These are phyloP conservation scores for Acromyrmex echinatior DNA, from an alignment of 1,140 invertebrate species.

Conservation along the genomic window DNA sequence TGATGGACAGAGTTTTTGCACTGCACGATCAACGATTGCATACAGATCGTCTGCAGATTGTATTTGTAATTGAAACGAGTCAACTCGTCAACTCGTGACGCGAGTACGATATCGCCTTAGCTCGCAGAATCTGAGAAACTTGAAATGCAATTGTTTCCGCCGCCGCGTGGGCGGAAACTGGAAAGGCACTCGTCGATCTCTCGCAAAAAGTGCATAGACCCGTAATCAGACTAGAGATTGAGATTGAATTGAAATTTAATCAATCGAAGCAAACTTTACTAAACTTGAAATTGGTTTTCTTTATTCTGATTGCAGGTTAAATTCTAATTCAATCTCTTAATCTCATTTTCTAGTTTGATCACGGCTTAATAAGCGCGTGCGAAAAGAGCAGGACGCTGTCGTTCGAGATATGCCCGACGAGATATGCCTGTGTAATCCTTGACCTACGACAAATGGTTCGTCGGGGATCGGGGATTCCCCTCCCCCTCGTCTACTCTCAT, in stretches of 20 bases:
- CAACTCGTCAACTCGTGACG: background rate
- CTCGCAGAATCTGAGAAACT: constrained; percentile 5
- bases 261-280: background rate
- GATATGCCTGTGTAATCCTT: too few species aligned
- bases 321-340: background rate
- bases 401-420: background rate
- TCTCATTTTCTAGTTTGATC: background rate
- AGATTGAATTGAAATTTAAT: background rate
- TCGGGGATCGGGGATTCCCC: background rate
- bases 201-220: background rate
- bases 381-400: too few species aligned
- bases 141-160: background rate
- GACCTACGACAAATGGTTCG: background rate
- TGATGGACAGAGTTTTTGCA: background rate
- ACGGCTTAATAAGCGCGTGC: too few species aligned
- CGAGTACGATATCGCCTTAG: background rate
- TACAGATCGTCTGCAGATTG: background rate
- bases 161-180: constrained; percentile 9
- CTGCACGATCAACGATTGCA: too few species aligned
- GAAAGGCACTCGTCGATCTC: constrained; percentile 23
- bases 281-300: background rate
- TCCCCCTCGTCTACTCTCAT: background rate
- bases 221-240: background rate
- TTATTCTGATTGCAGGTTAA: background rate
- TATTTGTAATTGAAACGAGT: background rate